Percentiles rank a stretch among this genome's conserved stretches.
Evolutionary conservation across 2,888 invertebrate species (phyloP).

Genomic region (Cyaniris semiargus): DNA sequence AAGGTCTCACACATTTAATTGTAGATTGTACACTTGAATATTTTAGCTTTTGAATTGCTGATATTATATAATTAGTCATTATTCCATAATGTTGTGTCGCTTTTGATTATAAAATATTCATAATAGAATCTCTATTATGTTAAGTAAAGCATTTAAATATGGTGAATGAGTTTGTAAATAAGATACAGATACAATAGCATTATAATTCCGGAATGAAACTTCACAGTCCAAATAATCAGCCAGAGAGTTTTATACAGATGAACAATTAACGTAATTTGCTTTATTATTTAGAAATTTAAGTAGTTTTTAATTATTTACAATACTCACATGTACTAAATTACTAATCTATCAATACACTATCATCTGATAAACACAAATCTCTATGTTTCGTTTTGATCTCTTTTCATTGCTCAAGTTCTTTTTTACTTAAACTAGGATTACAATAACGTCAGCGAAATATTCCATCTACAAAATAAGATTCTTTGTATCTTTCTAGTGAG

Average conservation of each 20-base stretch:
- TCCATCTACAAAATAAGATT: conserved; percentile 77
- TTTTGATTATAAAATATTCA: not conserved
- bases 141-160: not conserved
- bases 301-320: not conserved
- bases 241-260: not conserved
- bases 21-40: not conserved
- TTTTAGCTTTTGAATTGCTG: conserved; percentile 11
- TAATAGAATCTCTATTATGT: not conserved
- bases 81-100: conserved; percentile 13
- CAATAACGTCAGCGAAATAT: conserved; percentile 59
- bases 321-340: not conserved
- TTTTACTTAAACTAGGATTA: conserved; percentile 21
- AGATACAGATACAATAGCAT: not conserved
- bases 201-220: not conserved
- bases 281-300: not conserved
- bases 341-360: not conserved
- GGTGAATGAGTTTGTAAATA: conserved; percentile 1
- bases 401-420: conserved; percentile 49
- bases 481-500: conserved; percentile 65
- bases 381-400: conserved; percentile 54
- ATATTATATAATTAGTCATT: conserved; percentile 7
- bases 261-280: not conserved
- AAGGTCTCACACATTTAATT: conserved; percentile 15
- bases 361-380: not conserved
- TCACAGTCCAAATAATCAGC: not conserved